Base-by-base conservation (phyloP, 1,140 invertebrate species). In the Belonocnema kinseyi region DNA sequence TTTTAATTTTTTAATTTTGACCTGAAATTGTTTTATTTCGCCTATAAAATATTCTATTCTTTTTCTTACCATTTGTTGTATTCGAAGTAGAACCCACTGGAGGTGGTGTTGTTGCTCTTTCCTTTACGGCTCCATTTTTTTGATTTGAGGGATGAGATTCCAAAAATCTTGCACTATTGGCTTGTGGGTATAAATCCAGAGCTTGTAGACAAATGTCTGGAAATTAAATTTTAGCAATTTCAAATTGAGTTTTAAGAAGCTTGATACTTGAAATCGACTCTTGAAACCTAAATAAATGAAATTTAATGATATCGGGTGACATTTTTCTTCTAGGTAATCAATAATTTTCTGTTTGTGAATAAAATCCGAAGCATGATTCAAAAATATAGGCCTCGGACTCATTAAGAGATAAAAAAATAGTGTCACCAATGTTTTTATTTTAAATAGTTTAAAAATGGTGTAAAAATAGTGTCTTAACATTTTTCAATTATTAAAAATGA, bases 191-290 rank as follows among this genome's bases (percentile, higher is more conserved):
- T 66, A 78, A 52, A 78, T 78, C 77, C 16, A 78, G 26, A 19
- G 74, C 52, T 75, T 78, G 77, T 61, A 75, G 66, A 52, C 77
- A 78, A 61, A 78, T 78, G 58, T 78, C 77, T 78, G 40, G 21
- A 78, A 58, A 78, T 17, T 10, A 26, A 19, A 70, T 70, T 70
- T 70, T 21, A 70, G 33, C 8, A 40, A 1, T 21, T 51, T 50
- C 1, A 72, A 46, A 72, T 50, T 16, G 12, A 50, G 40, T 21
- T 33, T 3, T 33, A 33, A 3, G n/a, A 51, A 7, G 50, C n/a
- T 4, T 12, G 0, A n/a, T 50, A 14, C 17, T 16, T 54, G 8
- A 10, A 46, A 8, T 46, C 11, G 7, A 10, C 1, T 46, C 40
- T 46, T 46, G 8, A 46, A 46, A 1, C 40, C 1, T 46, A 46